Conservation (phyloP, 2,888 invertebrate species). For the Myathropa florea region DNA sequence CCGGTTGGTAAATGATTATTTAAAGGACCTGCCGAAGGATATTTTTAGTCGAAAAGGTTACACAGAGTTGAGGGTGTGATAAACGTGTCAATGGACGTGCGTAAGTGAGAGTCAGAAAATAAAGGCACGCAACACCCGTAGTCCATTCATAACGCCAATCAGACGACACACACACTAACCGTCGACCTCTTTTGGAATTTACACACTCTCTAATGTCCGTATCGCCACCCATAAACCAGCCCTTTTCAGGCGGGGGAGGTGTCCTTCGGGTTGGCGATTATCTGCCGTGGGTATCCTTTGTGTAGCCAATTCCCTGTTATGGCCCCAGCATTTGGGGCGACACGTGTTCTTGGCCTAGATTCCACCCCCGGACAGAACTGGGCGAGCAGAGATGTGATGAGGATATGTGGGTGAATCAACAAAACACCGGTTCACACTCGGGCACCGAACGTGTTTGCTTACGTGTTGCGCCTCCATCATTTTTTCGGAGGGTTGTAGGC, state of each 20-base stretch:
- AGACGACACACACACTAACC: not conserved
- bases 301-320: conserved; percentile 11
- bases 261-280: not conserved
- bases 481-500: not conserved
- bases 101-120: conserved; percentile 2
- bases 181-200: conserved; percentile 1
- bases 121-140: conserved; percentile 2
- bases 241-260: too few relatives aligned
- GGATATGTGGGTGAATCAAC: not conserved
- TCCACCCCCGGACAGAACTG: not conserved
- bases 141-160: conserved; percentile 16
- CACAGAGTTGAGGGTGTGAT: not conserved
- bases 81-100: conserved; percentile 10
- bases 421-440: conserved; percentile 30
- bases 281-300: conserved; percentile 4
- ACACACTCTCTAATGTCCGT: conserved; percentile 11
- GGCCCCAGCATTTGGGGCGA: conserved; percentile 2
- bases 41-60: not conserved
- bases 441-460: conserved; percentile 25
- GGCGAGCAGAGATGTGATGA: not conserved
- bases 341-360: conserved; percentile 47
- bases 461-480: conserved; percentile 35
- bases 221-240: not conserved
- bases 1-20: not conserved
- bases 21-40: not conserved